phyloP scores from a whole-genome alignment of 2,888 invertebrate species.

The Acanthopleura granulata region DNA sequence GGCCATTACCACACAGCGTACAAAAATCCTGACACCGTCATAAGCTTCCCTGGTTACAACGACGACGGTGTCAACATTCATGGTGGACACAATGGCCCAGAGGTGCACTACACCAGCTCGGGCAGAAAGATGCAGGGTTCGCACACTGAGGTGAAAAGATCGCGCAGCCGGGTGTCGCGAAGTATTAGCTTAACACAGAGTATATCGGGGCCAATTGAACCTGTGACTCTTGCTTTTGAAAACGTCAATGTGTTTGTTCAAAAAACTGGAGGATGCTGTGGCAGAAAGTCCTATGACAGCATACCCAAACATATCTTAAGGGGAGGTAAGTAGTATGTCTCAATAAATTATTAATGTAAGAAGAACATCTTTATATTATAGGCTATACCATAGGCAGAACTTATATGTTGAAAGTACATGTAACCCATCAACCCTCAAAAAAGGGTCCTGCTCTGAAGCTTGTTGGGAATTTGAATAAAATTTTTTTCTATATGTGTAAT shows the following conservation, averaged over 20 bases:
- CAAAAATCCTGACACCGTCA: not conserved
- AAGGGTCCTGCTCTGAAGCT: too few relatives aligned
- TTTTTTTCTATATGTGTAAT: too few relatives aligned
- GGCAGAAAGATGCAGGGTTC: not conserved
- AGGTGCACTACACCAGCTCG: not conserved
- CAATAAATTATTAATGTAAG: too few relatives aligned
- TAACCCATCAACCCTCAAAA: too few relatives aligned
- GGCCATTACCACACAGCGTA: not conserved
- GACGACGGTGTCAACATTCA: not conserved
- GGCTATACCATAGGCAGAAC: too few relatives aligned
- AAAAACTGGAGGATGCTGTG: not conserved
- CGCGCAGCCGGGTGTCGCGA: not conserved
- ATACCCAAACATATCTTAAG: constrained; percentile 4
- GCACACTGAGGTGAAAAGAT: not conserved
- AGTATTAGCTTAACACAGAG: constrained; percentile 2
- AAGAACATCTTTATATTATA: too few relatives aligned
- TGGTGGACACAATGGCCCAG: not conserved
- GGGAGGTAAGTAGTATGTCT: not conserved
- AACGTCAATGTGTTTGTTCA: constrained; percentile 14
- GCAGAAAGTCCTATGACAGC: not conserved
- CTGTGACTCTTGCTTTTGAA: not conserved
- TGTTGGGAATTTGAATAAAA: too few relatives aligned
- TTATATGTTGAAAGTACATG: too few relatives aligned
- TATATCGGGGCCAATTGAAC: constrained; percentile 5
- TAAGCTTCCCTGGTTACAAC: constrained; percentile 8